Conservation (phyloP, 2,797 vertebrate species). For the Gadopsis marmoratus region DNA sequence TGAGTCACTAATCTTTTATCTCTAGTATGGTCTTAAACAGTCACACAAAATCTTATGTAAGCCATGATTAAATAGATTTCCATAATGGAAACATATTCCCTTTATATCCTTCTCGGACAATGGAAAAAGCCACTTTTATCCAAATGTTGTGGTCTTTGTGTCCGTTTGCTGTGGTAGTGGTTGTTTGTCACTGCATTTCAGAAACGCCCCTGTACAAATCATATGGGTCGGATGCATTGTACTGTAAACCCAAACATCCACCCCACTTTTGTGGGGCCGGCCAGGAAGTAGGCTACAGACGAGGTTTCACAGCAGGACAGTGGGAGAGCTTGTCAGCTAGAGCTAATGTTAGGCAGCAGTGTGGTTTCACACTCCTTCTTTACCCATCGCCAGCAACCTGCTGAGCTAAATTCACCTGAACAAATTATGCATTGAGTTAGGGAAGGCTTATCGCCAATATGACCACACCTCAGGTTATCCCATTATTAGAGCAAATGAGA, state of each 20-base stretch:
- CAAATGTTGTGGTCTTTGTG: background rate
- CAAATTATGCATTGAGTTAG: conserved; percentile 62
- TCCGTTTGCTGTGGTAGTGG: background rate
- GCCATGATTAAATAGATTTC: background rate
- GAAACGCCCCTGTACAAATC: background rate
- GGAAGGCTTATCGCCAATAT: conserved; percentile 44
- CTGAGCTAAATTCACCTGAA: conserved; percentile 60
- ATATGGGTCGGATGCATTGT: background rate
- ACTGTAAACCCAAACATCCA: background rate
- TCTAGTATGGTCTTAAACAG: background rate
- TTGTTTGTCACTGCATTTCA: background rate
- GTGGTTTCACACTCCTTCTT: conserved; percentile 46
- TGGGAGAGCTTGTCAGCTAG: conserved; percentile 49
- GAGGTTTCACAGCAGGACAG: conserved; percentile 43
- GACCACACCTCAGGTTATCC: conserved; percentile 23
- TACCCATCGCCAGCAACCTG: conserved; percentile 58
- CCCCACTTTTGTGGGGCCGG: background rate
- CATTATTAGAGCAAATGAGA: conserved; percentile 58
- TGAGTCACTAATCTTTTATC: no score
- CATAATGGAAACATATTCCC: background rate
- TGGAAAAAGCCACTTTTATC: background rate
- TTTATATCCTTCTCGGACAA: background rate
- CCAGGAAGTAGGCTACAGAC: conserved; percentile 26
- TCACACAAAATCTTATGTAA: background rate
- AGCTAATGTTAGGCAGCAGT: conserved; percentile 59